Conservation (phyloP, 2,797 vertebrate genomes). For the Schizopygopsis malacanthus region DNA sequence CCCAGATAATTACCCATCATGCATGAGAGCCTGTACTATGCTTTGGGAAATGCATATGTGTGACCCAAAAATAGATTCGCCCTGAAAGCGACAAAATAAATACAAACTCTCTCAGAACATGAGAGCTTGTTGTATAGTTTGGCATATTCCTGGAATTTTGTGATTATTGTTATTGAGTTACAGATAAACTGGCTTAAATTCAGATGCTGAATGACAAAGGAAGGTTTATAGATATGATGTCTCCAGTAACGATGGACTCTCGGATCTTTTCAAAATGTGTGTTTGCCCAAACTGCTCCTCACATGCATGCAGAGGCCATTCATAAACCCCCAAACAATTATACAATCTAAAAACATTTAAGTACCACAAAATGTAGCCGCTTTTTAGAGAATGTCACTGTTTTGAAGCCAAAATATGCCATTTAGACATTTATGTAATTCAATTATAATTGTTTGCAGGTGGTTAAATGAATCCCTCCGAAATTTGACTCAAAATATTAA, state of each 20-base stretch:
- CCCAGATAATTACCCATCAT: constrained; percentile 53
- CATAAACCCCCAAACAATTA: neutral
- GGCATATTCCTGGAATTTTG: neutral
- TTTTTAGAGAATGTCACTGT: neutral
- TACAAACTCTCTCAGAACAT: constrained; percentile 1
- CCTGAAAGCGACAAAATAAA: constrained; percentile 25
- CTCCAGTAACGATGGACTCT: neutral
- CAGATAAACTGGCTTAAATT: neutral
- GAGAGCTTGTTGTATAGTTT: neutral
- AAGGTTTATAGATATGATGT: neutral
- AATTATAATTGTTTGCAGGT: neutral
- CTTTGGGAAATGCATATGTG: constrained; percentile 58
- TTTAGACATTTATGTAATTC: neutral
- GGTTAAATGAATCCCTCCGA: neutral
- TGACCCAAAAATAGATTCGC: constrained; percentile 44
- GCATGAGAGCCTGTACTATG: constrained; percentile 51
- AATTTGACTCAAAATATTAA: neutral
- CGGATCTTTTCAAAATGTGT: neutral
- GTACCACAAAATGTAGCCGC: neutral
- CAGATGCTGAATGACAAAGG: neutral
- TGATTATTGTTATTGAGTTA: neutral
- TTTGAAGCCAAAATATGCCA: neutral
- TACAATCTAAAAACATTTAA: neutral
- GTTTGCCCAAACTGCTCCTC: neutral
- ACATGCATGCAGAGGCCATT: neutral